Evolutionary conservation across 2,888 invertebrate genomes (phyloP).

Genomic region (Ectobius pallidus): DNA sequence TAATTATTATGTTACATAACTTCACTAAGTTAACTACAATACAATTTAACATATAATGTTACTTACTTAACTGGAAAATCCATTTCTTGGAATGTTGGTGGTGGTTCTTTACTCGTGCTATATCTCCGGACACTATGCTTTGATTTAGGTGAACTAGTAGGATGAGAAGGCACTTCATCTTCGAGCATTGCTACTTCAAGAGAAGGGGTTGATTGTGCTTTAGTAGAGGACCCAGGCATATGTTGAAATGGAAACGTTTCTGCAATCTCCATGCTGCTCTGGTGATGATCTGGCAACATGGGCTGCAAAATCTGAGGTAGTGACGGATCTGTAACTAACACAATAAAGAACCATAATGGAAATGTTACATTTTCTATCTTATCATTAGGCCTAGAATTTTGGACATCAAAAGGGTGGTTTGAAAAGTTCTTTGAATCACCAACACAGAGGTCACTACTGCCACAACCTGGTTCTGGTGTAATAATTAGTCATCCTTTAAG

Average conservation of each 20-base stretch:
- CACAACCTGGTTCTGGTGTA: no score
- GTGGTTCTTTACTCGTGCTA: constrained; percentile 30
- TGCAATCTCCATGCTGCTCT: not conserved
- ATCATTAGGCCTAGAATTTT: no score
- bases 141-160: not conserved
- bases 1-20: no score
- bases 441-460: no score
- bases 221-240: not conserved
- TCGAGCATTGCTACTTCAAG: not conserved
- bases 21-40: no score
- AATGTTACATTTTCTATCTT: no score
- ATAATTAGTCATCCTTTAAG: no score
- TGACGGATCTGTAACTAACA: constrained; percentile 55
- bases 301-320: constrained; percentile 59
- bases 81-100: constrained; percentile 41
- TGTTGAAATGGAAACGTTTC: not conserved
- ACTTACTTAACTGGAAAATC: constrained; percentile 47
- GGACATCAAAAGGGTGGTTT: no score
- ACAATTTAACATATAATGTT: no score
- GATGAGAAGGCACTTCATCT: constrained; percentile 9
- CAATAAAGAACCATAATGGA: no score
- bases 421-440: no score
- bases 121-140: constrained; percentile 23
- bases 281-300: constrained; percentile 45
- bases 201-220: not conserved